Evolutionary conservation across 2,888 invertebrate species (phyloP), one percentile per base, ranked within the genome.

Genomic region (Netelia virgata): DNA sequence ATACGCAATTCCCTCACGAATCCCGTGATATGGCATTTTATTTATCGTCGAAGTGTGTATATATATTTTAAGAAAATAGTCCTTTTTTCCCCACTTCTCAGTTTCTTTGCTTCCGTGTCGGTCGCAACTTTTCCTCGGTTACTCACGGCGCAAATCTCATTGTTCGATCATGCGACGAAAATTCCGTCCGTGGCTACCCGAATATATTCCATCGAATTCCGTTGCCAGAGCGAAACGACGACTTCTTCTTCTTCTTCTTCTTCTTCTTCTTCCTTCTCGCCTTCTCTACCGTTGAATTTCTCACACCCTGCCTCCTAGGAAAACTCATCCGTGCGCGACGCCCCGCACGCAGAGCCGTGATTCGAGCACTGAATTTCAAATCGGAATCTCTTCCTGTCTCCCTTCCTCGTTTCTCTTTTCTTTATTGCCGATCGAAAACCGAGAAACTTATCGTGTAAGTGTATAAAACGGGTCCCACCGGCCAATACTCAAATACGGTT

Each of bases 291-390:
- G 59, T 59, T 47, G 73, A 28, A 76, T 82, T 82, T 83, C 61
- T 78, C 80, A 70, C 47, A 74, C 70, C 81, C 69, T 73, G 68
- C 68, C 75, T 66, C 78, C 84, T 73, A 86, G 86, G 77, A 83
- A 89, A 90, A 88, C 85, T 86, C 91, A 86, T 86, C 88, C 92
- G 92, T 92, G 92, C 92, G 90, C 84, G 82, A 85, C 85, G 76
- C 80, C 75, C 80, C 75, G 84, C 80, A 78, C 82, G 74, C 78
- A 82, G 79, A 86, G 82, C 85, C 86, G 86, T 72, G 87, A 84
- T 83, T 84, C 89, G 86, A 85, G 82, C 59, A 75, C 89, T 90
- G 92, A 91, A 92, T 92, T 91, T 90, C 69, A 89, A 90, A 90
- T 91, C 88, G 86, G 85, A 84, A 82, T 78, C 84, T 74, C 66